Base-by-base conservation (phyloP, 1,140 invertebrate genomes). In the Camponotus floridanus region DNA sequence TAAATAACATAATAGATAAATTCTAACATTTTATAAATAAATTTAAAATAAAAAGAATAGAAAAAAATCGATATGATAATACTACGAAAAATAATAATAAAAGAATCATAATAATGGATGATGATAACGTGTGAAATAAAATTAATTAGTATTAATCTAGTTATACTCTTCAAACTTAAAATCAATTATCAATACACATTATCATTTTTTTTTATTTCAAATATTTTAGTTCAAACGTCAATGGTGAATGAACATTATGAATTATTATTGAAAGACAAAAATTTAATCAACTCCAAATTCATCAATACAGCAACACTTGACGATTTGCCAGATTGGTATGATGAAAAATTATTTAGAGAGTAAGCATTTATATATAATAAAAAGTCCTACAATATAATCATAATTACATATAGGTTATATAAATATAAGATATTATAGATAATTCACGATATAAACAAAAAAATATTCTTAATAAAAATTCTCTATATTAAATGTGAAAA, bases 241-340 rank as follows among this genome's bases (percentile, higher is more conserved):
- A 91, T 91, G 0, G 86, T 92, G 3, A 86, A 92, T 1, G 90
- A 92, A 31, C 93, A 94, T 78, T 91, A 90, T 3, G 26, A 91
- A 42, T 5, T 73, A 13, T 21, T 94, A 1, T 2, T 92, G 3
- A 9, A 88, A 0, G 88, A 92, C 18, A 76, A 87, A 0, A 79
- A 39, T 8, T 4, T 42, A 2, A 88, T 91, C 0, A 86, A 91
- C 39, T 0, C 39, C 0, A 57, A 91, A 6, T 15, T 31, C 0
- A 2, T 1, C 0, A 57, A 89, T 13, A 13, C 91, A 1, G 9
- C 11, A 45, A 80, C 81, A 3, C 6, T 33, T 2, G 33, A 90
- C 3, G 88, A 94, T 85, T 51, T 94, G 0, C 93, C 93, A 3
- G 74, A 90, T 3, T 94, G 93, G 93, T 94, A 87, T 36, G 76